Evolutionary conservation across 2,113 vertebrate genomes (phyloP).

Genomic region (Zosterops hypoxanthus): DNA sequence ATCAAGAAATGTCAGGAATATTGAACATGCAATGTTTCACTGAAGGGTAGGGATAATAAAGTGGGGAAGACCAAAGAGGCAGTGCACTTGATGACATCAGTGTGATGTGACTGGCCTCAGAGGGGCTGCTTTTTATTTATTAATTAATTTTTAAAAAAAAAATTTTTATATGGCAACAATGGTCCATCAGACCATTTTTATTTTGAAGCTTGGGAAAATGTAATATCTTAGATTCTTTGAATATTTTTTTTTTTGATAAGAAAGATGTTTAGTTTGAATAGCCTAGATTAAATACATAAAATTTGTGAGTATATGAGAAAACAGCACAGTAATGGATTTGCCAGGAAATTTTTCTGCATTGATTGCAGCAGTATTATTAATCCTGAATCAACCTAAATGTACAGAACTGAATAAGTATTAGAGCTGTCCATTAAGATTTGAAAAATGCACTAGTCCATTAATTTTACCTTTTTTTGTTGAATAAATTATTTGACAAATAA

Average conservation of each 20-base stretch:
- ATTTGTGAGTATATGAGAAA: neutral
- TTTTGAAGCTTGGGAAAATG: neutral
- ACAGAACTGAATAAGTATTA: conserved; percentile 28
- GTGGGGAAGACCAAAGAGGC: neutral
- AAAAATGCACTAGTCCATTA: conserved; percentile 43
- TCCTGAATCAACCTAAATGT: conserved; percentile 31
- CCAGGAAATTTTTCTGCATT: conserved; percentile 23
- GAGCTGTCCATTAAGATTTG: conserved; percentile 24
- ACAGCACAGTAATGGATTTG: conserved; percentile 12
- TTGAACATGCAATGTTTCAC: neutral
- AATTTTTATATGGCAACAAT: neutral
- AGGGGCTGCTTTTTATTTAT: neutral
- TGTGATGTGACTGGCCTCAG: neutral
- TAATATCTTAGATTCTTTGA: neutral
- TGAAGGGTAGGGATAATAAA: neutral
- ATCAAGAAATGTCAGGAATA: neutral
- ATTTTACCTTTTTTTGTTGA: conserved; percentile 61
- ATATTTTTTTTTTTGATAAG: neutral
- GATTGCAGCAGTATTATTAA: conserved; percentile 34
- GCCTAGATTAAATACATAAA: neutral
- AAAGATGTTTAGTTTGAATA: neutral
- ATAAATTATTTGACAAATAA: conserved; percentile 69
- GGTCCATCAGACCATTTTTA: neutral
- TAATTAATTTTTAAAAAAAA: neutral
- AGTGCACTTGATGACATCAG: neutral